Evolutionary conservation across 2,888 invertebrate species (phyloP), one percentile per base, ranked within the genome.

Genomic region (Drosophila anceps): DNA sequence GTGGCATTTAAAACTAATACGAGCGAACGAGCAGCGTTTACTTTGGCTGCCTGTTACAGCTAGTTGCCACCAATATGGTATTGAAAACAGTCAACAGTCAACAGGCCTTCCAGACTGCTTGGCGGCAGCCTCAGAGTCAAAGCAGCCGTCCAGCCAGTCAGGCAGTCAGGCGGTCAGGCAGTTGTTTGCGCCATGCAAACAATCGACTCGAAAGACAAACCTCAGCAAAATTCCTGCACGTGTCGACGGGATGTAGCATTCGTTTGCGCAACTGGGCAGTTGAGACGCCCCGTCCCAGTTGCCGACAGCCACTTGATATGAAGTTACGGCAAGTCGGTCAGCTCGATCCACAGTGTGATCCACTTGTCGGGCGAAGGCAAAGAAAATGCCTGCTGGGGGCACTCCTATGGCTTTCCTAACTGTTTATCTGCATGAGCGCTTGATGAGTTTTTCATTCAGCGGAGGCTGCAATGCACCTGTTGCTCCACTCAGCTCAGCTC

Each of bases 1-100:
- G 82, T 77, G 84, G 87, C 88, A 88, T 85, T 88, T 81, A 83
- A 84, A 81, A 81, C 88, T 84, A 88, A 84, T 75, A 81, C 74
- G 69, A 83, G 67, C 74, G 76, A 77, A 53, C 31, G 50, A 69
- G 55, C 68, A 59, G 73, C 61, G 61, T 69, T 77, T 73, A 54
- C 73, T 64, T 66, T 64, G 66, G 68, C 66, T 73, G 69, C 50
- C 59, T 57, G 76, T 76, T 71, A 70, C 79, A 75, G 71, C 70
- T 84, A 67, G 69, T 73, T 82, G 81, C 86, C 86, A 85, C 86
- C 86, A 81, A 85, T 74, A 81, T 80, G 81, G 88, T 88, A 85
- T 84, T 88, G 83, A 79, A 87, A 83, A 81, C 64, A 69, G 76
- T 79, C 65, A 60, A 71, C 53, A 67, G 74, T 53, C 75, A 50